These are phyloP conservation scores for Leptarthrus brevirostris DNA, from an alignment of 2,888 invertebrate genomes.

Conservation along the genomic window DNA sequence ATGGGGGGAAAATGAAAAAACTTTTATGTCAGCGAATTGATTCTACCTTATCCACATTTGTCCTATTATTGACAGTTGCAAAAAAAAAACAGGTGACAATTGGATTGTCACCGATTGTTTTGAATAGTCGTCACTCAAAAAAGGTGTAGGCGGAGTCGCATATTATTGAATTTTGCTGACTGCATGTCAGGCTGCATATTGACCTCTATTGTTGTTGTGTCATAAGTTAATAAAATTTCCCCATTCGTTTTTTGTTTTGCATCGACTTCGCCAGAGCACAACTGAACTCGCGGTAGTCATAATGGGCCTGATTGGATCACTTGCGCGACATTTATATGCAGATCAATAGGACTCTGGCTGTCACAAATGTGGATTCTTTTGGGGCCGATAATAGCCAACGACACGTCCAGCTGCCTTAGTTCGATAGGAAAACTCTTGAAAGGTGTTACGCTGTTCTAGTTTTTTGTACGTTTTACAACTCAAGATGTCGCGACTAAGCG, in stretches of 20 bases:
- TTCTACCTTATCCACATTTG: background rate
- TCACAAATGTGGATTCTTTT: background rate
- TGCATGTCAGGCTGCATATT: conserved; percentile 26
- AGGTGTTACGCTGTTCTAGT: too few species aligned
- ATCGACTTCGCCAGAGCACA: background rate
- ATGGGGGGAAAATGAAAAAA: background rate
- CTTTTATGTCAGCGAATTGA: conserved; percentile 1
- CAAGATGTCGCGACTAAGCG: too few species aligned
- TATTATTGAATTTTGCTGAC: background rate
- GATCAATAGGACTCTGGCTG: conserved; percentile 19
- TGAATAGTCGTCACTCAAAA: too few species aligned
- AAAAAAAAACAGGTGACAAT: too few species aligned
- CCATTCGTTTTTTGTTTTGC: background rate
- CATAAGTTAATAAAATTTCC: conserved; percentile 36
- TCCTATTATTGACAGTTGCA: too few species aligned
- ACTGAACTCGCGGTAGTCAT: background rate
- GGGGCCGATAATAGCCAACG: too few species aligned
- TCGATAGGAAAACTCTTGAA: too few species aligned
- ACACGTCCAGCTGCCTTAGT: too few species aligned
- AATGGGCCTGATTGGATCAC: conserved; percentile 15
- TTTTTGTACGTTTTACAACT: too few species aligned
- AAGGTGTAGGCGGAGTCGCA: conserved; percentile 2
- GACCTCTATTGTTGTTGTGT: conserved; percentile 38
- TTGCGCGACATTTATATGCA: conserved; percentile 34
- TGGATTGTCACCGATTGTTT: too few species aligned